phyloP scores from a whole-genome alignment of 2,113 vertebrate species.

The Recurvirostra avosetta region DNA sequence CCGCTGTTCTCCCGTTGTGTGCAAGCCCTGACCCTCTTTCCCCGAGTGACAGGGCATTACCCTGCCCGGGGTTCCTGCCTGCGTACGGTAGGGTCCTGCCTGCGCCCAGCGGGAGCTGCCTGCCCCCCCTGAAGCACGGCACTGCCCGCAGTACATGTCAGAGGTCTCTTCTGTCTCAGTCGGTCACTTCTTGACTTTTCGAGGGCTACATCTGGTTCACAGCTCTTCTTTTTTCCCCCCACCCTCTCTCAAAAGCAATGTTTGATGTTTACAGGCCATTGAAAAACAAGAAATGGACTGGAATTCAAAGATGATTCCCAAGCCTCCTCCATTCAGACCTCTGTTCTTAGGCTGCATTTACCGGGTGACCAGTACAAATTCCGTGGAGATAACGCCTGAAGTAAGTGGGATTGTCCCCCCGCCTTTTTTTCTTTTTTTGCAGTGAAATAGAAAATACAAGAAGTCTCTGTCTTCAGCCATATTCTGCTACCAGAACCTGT shows the following conservation, averaged over 20 bases:
- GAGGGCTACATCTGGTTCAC: not conserved
- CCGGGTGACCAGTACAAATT: not conserved
- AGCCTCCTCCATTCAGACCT: not conserved
- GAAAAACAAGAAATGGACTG: constrained; percentile 15
- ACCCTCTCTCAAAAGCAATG: not conserved
- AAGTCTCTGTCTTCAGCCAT: not conserved
- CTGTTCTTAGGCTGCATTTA: constrained; percentile 28
- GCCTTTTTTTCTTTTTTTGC: not conserved
- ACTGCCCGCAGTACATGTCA: not conserved
- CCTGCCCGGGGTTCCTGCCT: not conserved
- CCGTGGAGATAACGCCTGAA: not conserved
- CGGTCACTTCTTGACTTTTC: not conserved
- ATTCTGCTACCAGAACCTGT: not conserved
- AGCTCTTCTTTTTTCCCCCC: too few relatives aligned
- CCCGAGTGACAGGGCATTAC: too few relatives aligned
- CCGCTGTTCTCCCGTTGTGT: not conserved
- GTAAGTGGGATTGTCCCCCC: not conserved
- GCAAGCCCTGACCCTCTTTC: not conserved
- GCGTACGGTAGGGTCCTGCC: not conserved
- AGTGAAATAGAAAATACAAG: not conserved
- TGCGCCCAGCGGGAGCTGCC: not conserved
- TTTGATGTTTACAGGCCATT: constrained; percentile 20
- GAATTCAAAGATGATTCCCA: constrained; percentile 18
- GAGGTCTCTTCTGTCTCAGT: too few relatives aligned
- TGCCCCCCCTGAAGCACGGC: not conserved